Conservation (phyloP, 2,888 invertebrate genomes). For the Drosophila koepferae region DNA sequence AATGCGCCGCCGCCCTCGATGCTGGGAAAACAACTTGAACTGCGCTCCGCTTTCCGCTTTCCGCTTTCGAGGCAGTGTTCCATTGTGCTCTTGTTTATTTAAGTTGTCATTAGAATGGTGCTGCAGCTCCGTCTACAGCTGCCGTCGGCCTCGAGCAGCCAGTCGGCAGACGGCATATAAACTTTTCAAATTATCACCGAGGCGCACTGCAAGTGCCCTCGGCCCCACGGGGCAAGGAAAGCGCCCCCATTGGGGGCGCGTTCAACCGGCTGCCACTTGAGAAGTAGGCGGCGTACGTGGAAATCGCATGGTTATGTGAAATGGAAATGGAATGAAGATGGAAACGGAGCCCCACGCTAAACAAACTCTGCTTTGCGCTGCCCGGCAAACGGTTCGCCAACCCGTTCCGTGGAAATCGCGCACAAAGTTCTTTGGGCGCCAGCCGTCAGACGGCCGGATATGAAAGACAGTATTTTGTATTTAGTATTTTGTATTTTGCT, state of each 20-base stretch:
- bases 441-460: slow-evolving; percentile 62
- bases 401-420: slow-evolving; percentile 38
- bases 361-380: not conserved
- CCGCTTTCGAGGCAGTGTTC: slow-evolving; percentile 20
- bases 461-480: slow-evolving; percentile 64
- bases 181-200: slow-evolving; percentile 80
- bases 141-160: slow-evolving; percentile 34
- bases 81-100: slow-evolving; percentile 72
- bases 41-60: slow-evolving; percentile 15
- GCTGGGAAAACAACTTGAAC: slow-evolving; percentile 64
- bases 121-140: slow-evolving; percentile 47
- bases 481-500: slow-evolving; percentile 27
- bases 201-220: slow-evolving; percentile 54
- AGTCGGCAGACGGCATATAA: slow-evolving; percentile 59
- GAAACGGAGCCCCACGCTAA: slow-evolving; percentile 43
- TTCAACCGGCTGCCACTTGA: slow-evolving; percentile 72
- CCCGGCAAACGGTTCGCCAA: not conserved
- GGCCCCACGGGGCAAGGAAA: not conserved
- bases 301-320: slow-evolving; percentile 74
- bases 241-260: slow-evolving; percentile 56
- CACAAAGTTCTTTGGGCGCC: slow-evolving; percentile 6
- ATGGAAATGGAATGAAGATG: slow-evolving; percentile 63
- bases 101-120: slow-evolving; percentile 77
- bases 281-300: slow-evolving; percentile 65
- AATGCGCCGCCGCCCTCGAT: slow-evolving; percentile 54